Conservation (phyloP, 2,113 vertebrate genomes). For the Pleuronectes platessa region DNA sequence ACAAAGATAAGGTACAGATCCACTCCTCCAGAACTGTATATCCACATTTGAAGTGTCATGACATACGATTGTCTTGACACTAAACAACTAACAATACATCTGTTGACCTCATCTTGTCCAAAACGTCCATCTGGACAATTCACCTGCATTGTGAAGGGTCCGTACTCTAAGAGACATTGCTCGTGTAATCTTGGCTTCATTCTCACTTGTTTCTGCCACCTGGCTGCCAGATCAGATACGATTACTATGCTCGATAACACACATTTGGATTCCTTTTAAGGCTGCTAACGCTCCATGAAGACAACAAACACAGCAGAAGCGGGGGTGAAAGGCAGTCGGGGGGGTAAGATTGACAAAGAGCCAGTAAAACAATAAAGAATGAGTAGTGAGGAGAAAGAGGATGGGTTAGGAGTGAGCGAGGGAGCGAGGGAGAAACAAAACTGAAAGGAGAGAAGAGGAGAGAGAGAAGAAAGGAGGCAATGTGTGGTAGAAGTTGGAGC, state of each 20-base stretch:
- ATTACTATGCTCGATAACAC: slow-evolving; percentile 62
- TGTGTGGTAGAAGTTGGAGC: slow-evolving; percentile 11
- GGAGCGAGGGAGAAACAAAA: not conserved
- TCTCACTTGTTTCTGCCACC: slow-evolving; percentile 47
- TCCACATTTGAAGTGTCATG: too few relatives aligned
- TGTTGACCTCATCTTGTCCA: too few relatives aligned
- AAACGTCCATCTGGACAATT: not conserved
- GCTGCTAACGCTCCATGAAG: slow-evolving; percentile 65
- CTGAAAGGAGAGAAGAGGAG: not conserved
- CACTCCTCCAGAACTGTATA: too few relatives aligned
- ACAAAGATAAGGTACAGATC: too few relatives aligned
- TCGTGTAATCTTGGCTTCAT: slow-evolving; percentile 4
- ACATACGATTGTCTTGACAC: too few relatives aligned
- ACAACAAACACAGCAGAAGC: slow-evolving; percentile 61
- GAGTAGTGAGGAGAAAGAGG: not conserved
- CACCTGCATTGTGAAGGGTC: not conserved
- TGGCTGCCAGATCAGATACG: slow-evolving; percentile 71
- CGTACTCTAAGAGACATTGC: not conserved
- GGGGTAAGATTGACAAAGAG: not conserved
- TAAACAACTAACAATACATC: too few relatives aligned
- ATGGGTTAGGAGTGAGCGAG: not conserved
- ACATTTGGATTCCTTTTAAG: slow-evolving; percentile 55
- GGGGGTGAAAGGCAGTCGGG: not conserved
- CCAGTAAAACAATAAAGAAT: slow-evolving; percentile 14
- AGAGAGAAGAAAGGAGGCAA: not conserved